Percentiles rank a stretch among this genome's conserved stretches.
Evolutionary conservation across 2,797 vertebrate genomes (phyloP).

Genomic region (Poliocrania exsul): DNA sequence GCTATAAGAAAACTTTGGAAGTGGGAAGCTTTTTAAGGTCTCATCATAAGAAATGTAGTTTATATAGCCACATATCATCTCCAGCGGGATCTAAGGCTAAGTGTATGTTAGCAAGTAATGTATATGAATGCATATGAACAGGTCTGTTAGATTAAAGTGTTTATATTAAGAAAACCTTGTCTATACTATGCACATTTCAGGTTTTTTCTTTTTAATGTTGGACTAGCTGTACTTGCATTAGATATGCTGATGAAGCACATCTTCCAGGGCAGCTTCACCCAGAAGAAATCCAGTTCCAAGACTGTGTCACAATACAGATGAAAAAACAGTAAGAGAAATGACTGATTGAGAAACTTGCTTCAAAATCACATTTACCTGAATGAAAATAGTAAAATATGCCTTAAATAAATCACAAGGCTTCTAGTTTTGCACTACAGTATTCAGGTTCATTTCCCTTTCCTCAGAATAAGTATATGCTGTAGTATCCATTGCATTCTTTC

Average conservation of each 20-base stretch:
- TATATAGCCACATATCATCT: neutral
- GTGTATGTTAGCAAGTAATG: neutral
- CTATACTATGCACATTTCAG: neutral
- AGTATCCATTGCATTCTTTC: neutral
- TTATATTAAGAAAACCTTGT: neutral
- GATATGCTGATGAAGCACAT: neutral
- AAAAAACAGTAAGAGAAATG: neutral
- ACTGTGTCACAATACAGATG: neutral
- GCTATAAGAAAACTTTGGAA: neutral
- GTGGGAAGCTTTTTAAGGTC: neutral
- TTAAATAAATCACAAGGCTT: neutral
- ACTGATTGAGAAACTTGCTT: neutral
- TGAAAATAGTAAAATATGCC: neutral
- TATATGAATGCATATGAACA: neutral
- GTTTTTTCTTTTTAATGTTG: neutral
- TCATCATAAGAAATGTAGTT: neutral
- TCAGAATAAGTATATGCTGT: neutral
- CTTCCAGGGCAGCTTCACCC: neutral
- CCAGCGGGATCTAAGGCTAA: neutral
- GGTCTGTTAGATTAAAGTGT: neutral
- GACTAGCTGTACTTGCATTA: neutral
- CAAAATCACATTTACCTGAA: neutral
- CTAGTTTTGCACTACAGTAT: neutral
- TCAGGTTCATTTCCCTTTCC: neutral
- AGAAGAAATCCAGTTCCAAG: neutral